phyloP scores from a whole-genome alignment of 2,888 invertebrate genomes.

The Isoperla grammatica region DNA sequence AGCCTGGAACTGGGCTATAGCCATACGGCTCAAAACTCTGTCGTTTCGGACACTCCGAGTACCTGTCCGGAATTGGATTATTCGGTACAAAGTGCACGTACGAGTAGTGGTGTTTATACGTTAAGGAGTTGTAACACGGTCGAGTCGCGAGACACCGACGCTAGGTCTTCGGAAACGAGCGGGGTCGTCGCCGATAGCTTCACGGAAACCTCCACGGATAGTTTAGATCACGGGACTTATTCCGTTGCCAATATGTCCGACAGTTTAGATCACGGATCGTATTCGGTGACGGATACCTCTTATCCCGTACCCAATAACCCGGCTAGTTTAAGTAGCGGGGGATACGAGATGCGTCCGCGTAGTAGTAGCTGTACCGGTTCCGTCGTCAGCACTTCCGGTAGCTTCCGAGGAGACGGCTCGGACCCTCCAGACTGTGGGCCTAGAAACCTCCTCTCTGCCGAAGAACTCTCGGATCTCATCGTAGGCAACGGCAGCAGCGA shows the following conservation, averaged over 20 bases:
- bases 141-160: slow-evolving; percentile 33
- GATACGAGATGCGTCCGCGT: slow-evolving; percentile 52
- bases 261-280: slow-evolving; percentile 16
- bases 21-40: slow-evolving; percentile 81
- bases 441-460: slow-evolving; percentile 65
- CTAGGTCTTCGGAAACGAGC: slow-evolving; percentile 74
- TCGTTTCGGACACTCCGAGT: slow-evolving; percentile 61
- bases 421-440: slow-evolving; percentile 77
- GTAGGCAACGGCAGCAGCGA: slow-evolving; percentile 51
- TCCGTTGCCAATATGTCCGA: slow-evolving; percentile 20
- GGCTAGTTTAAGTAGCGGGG: not conserved
- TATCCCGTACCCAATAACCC: not conserved
- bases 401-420: slow-evolving; percentile 84
- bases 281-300: not conserved
- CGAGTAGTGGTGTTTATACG: slow-evolving; percentile 30
- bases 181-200: slow-evolving; percentile 76
- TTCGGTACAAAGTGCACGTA: slow-evolving; percentile 40
- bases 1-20: slow-evolving; percentile 80
- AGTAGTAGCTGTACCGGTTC: slow-evolving; percentile 56
- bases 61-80: slow-evolving; percentile 62
- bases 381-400: slow-evolving; percentile 68
- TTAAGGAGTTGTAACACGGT: slow-evolving; percentile 27
- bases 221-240: slow-evolving; percentile 19
- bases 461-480: slow-evolving; percentile 76
- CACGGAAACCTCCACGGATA: slow-evolving; percentile 30